A percentile compares a stretch with the other conserved stretches of the same genome.
Evolutionary conservation across 2,797 vertebrate genomes (phyloP).

Genomic region (Chromobotia macracanthus): DNA sequence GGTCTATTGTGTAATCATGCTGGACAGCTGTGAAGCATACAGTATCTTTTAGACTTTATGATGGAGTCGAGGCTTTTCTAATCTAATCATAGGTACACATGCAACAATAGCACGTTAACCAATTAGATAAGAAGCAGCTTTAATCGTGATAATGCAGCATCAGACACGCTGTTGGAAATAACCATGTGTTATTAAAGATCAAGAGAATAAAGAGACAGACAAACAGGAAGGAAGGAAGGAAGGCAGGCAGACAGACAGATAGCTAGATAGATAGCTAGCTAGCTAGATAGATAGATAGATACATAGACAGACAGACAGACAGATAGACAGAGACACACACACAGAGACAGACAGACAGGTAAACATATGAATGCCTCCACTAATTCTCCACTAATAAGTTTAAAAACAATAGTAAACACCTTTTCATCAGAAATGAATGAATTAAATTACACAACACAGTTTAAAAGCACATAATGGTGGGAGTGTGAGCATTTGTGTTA

Average conservation of each 20-base stretch:
- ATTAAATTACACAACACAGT: no score
- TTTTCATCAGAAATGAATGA: no score
- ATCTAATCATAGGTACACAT: constrained; percentile 20
- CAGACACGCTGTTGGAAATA: not conserved
- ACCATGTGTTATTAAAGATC: not conserved
- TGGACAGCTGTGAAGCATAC: not conserved
- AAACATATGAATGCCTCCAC: no score
- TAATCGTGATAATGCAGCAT: not conserved
- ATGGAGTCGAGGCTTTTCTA: not conserved
- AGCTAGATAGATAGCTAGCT: not conserved
- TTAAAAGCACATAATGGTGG: no score
- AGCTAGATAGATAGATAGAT: not conserved
- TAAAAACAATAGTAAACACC: no score
- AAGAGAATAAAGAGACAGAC: no score
- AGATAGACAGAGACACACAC: no score
- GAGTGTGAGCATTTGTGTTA: no score
- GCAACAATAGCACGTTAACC: not conserved
- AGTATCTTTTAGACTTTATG: constrained; percentile 23
- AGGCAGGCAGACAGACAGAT: no score
- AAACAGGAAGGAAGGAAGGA: not conserved
- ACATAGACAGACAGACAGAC: not conserved
- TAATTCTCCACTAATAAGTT: no score
- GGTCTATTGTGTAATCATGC: constrained; percentile 11
- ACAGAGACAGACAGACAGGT: no score
- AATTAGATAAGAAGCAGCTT: not conserved